A percentile compares a stretch with the other conserved stretches of the same genome.
These are phyloP conservation scores for Bothrops alternatus DNA, from an alignment of 2,797 vertebrate species.

Conservation along the genomic window DNA sequence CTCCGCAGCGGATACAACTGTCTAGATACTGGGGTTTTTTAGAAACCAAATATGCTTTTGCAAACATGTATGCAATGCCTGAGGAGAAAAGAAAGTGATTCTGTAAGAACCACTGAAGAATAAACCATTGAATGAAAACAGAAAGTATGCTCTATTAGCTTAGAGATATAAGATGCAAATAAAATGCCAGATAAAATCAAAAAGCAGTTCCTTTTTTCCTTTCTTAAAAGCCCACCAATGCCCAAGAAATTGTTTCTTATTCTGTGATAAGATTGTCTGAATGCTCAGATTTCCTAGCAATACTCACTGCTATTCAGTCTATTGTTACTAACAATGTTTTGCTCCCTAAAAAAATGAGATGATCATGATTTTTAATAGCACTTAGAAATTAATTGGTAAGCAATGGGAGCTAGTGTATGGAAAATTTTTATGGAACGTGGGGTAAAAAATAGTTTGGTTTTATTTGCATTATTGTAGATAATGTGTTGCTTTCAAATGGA, in stretches of 20 bases:
- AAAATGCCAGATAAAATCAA: not conserved
- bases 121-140: not conserved
- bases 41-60: conserved; percentile 88
- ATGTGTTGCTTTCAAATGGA: not conserved
- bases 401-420: not conserved
- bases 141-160: not conserved
- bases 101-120: not conserved
- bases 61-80: conserved; percentile 90
- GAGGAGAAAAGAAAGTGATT: conserved; percentile 55
- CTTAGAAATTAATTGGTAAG: not conserved
- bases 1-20: conserved; percentile 84
- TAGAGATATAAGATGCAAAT: not conserved
- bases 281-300: not conserved
- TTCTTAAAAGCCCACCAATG: not conserved
- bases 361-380: not conserved
- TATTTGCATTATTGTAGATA: not conserved
- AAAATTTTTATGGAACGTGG: not conserved
- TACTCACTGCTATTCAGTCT: not conserved
- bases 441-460: not conserved
- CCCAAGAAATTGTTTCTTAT: not conserved
- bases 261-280: not conserved
- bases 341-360: not conserved
- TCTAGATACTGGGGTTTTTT: conserved; percentile 89
- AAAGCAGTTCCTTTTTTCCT: not conserved
- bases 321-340: not conserved